A percentile compares a stretch with the other conserved stretches of the same genome.
Conservation (phyloP, 2,888 invertebrate species). For the Liopterus haemorrhoidalis region DNA sequence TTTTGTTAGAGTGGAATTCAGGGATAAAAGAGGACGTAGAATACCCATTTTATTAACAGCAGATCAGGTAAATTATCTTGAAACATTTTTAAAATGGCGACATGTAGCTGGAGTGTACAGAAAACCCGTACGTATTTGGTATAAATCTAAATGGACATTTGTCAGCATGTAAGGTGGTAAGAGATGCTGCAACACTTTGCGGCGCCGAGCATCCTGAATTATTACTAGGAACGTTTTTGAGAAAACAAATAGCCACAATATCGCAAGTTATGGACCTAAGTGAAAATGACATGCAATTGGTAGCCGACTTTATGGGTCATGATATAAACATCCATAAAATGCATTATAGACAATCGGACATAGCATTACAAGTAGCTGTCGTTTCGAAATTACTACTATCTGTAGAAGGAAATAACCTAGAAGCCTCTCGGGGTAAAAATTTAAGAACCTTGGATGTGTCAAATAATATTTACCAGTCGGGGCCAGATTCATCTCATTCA, state of each 20-base stretch:
- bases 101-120: not conserved
- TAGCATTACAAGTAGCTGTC: not conserved
- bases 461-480: too few species aligned
- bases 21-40: not conserved
- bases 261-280: not conserved
- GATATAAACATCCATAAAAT: constrained; percentile 3
- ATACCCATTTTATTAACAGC: not conserved
- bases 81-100: not conserved
- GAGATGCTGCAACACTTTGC: not conserved
- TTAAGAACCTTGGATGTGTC: not conserved
- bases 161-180: not conserved
- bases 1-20: not conserved
- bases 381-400: constrained; percentile 1
- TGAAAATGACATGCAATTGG: not conserved
- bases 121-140: constrained; percentile 3
- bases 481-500: too few species aligned
- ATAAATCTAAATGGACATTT: not conserved
- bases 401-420: not conserved
- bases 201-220: not conserved
- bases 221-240: not conserved
- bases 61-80: not conserved
- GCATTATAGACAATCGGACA: constrained; percentile 1
- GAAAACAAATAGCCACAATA: not conserved
- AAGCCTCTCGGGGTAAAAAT: not conserved
- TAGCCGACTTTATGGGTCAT: not conserved